Conservation (phyloP, 2,797 vertebrate genomes). For the Chaetophractus vellerosus region DNA sequence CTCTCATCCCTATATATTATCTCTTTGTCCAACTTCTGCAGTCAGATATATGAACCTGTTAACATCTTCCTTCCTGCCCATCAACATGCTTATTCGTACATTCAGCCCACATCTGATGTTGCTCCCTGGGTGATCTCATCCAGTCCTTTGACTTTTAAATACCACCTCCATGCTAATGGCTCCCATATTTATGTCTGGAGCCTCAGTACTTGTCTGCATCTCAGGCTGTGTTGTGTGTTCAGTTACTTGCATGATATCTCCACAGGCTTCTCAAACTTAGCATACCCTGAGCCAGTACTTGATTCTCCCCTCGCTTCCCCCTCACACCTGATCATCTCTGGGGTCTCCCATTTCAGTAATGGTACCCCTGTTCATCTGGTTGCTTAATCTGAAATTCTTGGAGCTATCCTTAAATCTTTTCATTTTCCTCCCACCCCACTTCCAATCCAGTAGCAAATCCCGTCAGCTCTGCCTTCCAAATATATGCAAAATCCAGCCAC, state of each 20-base stretch:
- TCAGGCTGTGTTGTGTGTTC: neutral
- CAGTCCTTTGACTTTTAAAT: conserved; percentile 64
- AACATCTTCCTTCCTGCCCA: conserved; percentile 35
- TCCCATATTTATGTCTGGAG: conserved; percentile 48
- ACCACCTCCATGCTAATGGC: neutral
- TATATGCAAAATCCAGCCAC: neutral
- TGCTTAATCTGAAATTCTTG: neutral
- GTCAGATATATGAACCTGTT: conserved; percentile 79
- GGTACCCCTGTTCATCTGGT: neutral
- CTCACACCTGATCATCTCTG: neutral
- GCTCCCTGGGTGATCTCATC: conserved; percentile 45
- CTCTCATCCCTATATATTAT: neutral
- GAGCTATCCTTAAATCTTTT: conserved; percentile 33
- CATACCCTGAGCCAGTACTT: neutral
- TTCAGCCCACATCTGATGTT: conserved; percentile 39
- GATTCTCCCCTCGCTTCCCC: neutral
- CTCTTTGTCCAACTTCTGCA: neutral
- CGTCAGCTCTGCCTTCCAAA: neutral
- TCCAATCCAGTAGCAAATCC: neutral
- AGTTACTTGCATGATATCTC: neutral
- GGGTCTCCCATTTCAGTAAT: neutral
- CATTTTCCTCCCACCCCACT: neutral
- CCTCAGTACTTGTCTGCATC: conserved; percentile 32
- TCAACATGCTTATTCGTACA: conserved; percentile 63
- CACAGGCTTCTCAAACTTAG: neutral